These are phyloP conservation scores for Rotaria macrura DNA, from an alignment of 2,888 invertebrate genomes.

Conservation along the genomic window DNA sequence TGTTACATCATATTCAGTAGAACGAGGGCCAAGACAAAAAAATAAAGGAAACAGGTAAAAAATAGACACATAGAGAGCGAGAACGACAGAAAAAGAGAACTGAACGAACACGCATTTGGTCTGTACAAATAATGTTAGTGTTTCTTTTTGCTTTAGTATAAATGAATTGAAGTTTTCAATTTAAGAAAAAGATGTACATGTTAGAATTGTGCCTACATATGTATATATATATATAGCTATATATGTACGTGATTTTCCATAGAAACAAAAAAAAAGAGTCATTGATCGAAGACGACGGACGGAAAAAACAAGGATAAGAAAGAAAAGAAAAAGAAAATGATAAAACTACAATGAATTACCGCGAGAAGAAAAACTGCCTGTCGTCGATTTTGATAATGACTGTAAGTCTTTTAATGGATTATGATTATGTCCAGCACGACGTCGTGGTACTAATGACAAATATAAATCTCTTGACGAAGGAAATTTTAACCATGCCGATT, in stretches of 20 bases:
- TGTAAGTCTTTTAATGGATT: background rate
- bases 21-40: background rate
- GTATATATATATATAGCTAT: too few relatives aligned
- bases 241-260: background rate
- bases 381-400: background rate
- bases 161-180: background rate
- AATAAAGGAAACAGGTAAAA: background rate
- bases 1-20: slow-evolving; percentile 1
- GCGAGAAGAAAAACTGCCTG: background rate
- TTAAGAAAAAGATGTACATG: background rate
- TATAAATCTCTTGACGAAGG: background rate
- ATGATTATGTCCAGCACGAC: background rate
- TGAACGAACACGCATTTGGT: background rate
- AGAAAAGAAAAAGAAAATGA: background rate
- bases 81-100: too few relatives aligned
- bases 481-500: background rate
- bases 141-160: background rate
- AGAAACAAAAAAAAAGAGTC: background rate
- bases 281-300: background rate
- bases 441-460: background rate
- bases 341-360: background rate
- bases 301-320: background rate
- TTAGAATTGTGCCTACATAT: background rate
- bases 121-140: background rate
- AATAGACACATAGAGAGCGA: background rate